Base-by-base conservation (phyloP, 2,888 invertebrate genomes). In the Drosophila rellima region DNA sequence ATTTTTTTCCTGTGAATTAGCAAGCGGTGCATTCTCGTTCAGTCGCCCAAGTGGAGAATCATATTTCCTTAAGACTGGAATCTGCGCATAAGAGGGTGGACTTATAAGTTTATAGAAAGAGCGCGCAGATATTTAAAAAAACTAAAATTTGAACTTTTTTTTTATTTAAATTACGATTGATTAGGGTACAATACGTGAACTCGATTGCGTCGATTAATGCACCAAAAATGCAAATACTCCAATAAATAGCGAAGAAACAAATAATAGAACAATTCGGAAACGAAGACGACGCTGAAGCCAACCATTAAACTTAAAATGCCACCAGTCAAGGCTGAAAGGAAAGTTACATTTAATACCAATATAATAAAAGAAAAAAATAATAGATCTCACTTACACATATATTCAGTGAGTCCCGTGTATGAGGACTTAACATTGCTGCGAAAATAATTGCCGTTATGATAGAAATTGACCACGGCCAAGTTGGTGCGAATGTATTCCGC, bases 311-410 rank as follows among this genome's bases (percentile, higher is more conserved):
- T 96, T 23, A 97, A 93, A 4, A 97, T 93, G 3, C 97, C 97
- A 23, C 97, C 97, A 2, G 96, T 95, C 89, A 95, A 96, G 0
- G 96, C 96, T 97, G 18, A 20, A 42, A 31, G 7, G 11, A 51
- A 44, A 7, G 18, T 11, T 10, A 13, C 1, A 29, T 10, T 11
- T 23, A 3, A 60, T 20, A 8, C 2, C 18, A 8, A 20, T 8
- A 8, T 20, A 5, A 35, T 10, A 20, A 23, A 23, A 20, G n/a
- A 40, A 3, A 8, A 11, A 18, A n/a, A n/a, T n/a, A n/a, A n/a
- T n/a, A n/a, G n/a, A n/a, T n/a, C n/a, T n/a, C n/a, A n/a, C 95
- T 94, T 93, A 96, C 96, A 96, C 68, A 96, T 92, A 91, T 96
- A 96, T 92, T 97, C 96, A 0, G 96, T 96, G 45, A 96, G 94